Conservation (phyloP, 2,113 vertebrate genomes). For the Talpa occidentalis region DNA sequence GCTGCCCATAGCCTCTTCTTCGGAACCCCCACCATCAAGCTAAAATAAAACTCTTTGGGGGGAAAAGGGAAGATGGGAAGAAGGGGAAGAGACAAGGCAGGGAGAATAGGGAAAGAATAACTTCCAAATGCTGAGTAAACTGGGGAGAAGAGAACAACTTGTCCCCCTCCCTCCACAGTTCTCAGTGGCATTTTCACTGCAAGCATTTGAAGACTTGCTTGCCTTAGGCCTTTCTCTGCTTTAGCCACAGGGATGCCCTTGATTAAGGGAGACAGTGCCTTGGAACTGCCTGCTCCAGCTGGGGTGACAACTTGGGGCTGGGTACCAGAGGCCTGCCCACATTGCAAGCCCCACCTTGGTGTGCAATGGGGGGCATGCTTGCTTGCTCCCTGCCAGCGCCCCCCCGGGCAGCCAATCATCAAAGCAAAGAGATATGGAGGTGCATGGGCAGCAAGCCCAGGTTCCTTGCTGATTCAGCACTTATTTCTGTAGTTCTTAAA, state of each 20-base stretch:
- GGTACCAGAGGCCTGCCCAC: not conserved
- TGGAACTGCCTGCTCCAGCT: not conserved
- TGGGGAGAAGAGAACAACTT: not conserved
- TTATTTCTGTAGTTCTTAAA: conserved; percentile 79
- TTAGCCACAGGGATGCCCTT: conserved; percentile 23
- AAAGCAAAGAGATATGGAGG: not conserved
- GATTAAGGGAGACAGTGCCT: conserved; percentile 45
- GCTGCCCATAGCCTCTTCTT: conserved; percentile 63
- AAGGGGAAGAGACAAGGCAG: conserved; percentile 33
- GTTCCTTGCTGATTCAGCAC: conserved; percentile 74
- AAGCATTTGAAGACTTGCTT: conserved; percentile 22
- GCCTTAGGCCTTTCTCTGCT: conserved; percentile 4
- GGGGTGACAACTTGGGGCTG: not conserved
- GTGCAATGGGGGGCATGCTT: not conserved
- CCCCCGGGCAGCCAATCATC: conserved; percentile 7
- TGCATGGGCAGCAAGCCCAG: not conserved
- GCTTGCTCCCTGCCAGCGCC: not conserved
- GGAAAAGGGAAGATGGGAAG: not conserved
- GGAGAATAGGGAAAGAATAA: conserved; percentile 49
- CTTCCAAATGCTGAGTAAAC: conserved; percentile 37
- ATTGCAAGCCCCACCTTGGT: not conserved
- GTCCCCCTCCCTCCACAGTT: not conserved
- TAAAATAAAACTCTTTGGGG: conserved; percentile 77
- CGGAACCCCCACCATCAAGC: conserved; percentile 78
- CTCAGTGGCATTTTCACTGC: not conserved